Evolutionary conservation across 2,888 invertebrate genomes (phyloP).

Genomic region (Cephonodes hylas): DNA sequence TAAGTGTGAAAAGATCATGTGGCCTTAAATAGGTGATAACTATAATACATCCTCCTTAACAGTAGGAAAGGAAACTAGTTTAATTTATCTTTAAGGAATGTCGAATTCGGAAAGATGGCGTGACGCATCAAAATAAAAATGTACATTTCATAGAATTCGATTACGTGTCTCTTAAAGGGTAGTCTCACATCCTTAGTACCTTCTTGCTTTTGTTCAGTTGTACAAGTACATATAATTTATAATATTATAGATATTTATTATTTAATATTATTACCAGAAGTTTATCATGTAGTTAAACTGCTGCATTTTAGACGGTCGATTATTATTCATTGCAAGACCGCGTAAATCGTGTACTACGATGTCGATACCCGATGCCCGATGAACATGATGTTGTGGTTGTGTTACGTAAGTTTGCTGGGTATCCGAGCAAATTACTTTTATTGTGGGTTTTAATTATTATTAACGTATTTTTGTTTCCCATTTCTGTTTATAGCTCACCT

Average conservation of each 20-base stretch:
- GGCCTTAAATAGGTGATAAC: too few relatives aligned
- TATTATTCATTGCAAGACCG: constrained; percentile 40
- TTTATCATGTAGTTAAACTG: constrained; percentile 21
- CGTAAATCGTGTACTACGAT: constrained; percentile 57
- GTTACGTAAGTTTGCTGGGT: background rate
- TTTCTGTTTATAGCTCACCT: too few relatives aligned
- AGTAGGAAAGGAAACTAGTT: background rate
- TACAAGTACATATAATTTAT: too few relatives aligned
- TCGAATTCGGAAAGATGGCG: background rate
- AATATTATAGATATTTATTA: too few relatives aligned
- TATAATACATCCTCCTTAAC: background rate
- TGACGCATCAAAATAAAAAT: background rate
- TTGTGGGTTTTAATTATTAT: background rate
- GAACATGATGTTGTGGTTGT: background rate
- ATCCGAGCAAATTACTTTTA: background rate
- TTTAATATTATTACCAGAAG: background rate
- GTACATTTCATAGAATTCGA: background rate
- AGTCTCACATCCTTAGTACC: background rate
- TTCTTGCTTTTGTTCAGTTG: too few relatives aligned
- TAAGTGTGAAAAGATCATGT: background rate
- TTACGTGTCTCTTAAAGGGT: background rate
- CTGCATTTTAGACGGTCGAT: constrained; percentile 50
- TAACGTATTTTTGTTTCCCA: too few relatives aligned
- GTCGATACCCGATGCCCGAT: constrained; percentile 30
- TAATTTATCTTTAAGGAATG: background rate